Evolutionary conservation across 2,888 invertebrate species (phyloP).

Genomic region (Lymantria dispar): DNA sequence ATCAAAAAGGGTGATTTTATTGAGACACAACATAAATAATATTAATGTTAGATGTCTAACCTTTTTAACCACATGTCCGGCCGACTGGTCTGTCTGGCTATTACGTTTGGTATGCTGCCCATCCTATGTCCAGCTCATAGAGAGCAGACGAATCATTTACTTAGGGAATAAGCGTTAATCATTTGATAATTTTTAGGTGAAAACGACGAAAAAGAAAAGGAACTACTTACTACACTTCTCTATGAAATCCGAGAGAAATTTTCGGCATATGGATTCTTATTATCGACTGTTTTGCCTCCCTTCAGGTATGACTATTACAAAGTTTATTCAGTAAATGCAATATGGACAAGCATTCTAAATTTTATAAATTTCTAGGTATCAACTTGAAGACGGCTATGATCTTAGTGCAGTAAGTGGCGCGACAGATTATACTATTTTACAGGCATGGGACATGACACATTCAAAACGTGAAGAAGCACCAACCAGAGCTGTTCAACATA

Average conservation of each 20-base stretch:
- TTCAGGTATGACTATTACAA: constrained; percentile 62
- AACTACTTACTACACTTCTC: constrained; percentile 78
- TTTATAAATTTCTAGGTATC: constrained; percentile 55
- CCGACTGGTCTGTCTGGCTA: too few relatives aligned
- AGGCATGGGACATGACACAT: constrained; percentile 84
- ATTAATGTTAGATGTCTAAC: too few relatives aligned
- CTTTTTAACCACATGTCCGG: too few relatives aligned
- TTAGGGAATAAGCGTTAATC: neutral
- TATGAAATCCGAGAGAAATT: constrained; percentile 84
- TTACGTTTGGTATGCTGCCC: too few relatives aligned
- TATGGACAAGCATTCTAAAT: neutral
- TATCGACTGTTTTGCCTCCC: constrained; percentile 83
- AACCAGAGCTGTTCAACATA: constrained; percentile 72
- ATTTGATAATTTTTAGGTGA: constrained; percentile 51
- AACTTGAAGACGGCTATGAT: constrained; percentile 86
- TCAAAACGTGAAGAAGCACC: constrained; percentile 67
- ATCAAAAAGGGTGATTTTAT: too few relatives aligned
- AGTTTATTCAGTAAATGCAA: neutral
- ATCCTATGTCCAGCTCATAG: too few relatives aligned
- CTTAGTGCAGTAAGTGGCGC: constrained; percentile 82
- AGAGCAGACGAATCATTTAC: too few relatives aligned
- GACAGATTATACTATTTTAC: constrained; percentile 86
- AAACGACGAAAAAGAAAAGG: constrained; percentile 77
- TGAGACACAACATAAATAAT: too few relatives aligned
- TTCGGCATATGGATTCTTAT: constrained; percentile 76